phyloP scores from a whole-genome alignment of 2,113 vertebrate species.

The Delphinapterus leucas region DNA sequence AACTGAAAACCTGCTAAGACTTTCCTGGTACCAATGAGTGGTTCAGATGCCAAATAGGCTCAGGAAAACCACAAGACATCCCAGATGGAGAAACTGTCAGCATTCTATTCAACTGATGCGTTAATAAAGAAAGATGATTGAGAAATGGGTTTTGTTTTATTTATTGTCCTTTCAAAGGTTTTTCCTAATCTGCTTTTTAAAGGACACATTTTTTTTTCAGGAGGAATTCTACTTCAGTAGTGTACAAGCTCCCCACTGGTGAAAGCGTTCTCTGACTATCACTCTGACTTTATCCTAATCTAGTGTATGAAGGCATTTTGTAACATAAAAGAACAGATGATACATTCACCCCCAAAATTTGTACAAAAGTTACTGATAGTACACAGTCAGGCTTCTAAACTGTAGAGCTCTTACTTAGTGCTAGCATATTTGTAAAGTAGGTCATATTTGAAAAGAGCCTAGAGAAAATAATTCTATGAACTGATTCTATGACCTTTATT shows the following conservation, averaged over 20 bases:
- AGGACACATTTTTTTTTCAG: neutral
- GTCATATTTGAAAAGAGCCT: neutral
- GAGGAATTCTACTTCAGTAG: neutral
- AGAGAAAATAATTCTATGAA: neutral
- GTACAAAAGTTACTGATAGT: neutral
- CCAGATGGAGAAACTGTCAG: neutral
- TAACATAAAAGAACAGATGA: constrained; percentile 34
- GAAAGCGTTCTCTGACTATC: neutral
- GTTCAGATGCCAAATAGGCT: neutral
- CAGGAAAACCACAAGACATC: neutral
- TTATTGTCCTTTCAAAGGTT: neutral
- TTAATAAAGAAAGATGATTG: neutral
- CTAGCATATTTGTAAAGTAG: neutral
- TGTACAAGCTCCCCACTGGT: neutral
- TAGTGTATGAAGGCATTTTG: neutral
- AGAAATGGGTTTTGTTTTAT: neutral
- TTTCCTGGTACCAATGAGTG: neutral
- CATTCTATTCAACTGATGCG: neutral
- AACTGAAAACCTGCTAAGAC: neutral
- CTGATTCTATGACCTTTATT: neutral
- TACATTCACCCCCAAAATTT: neutral
- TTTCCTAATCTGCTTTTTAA: neutral
- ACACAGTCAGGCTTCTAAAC: neutral
- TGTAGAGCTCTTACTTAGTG: neutral
- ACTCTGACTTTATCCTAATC: neutral